These are phyloP conservation scores for Cinara cedri DNA, from an alignment of 2,888 invertebrate species.

Conservation along the genomic window DNA sequence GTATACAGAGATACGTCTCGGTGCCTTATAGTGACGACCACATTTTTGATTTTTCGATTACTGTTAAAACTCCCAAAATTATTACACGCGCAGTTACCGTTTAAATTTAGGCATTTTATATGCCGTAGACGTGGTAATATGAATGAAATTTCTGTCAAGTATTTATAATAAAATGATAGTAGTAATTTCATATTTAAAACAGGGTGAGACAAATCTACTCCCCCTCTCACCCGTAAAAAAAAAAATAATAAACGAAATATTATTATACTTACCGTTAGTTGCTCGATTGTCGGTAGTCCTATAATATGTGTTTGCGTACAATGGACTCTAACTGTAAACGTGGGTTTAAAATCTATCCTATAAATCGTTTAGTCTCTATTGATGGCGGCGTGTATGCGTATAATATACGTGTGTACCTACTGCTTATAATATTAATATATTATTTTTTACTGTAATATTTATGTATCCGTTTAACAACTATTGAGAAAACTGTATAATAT, in stretches of 20 bases:
- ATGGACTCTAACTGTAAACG: constrained; percentile 38
- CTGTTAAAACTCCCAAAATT: constrained; percentile 18
- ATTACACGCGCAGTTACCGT: constrained; percentile 1
- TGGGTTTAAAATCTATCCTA: constrained; percentile 25
- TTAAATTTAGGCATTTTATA: background rate
- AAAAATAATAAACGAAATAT: constrained; percentile 18
- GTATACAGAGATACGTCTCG: too few species aligned
- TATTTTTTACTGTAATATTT: too few species aligned
- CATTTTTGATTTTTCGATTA: constrained; percentile 24
- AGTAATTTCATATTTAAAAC: constrained; percentile 24
- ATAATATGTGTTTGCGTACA: constrained; percentile 11
- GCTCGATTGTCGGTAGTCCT: constrained; percentile 36
- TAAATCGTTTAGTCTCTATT: constrained; percentile 41
- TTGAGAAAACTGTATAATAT: too few species aligned
- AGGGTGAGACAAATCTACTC: constrained; percentile 19
- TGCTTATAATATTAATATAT: too few species aligned
- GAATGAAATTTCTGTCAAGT: constrained; percentile 17
- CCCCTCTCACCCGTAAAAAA: background rate
- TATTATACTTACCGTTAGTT: constrained; percentile 31
- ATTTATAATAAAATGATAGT: background rate
- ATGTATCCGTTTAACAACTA: too few species aligned
- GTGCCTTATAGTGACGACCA: too few species aligned
- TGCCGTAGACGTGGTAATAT: background rate
- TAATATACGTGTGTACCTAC: background rate
- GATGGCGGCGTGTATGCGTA: background rate